Evolutionary conservation across 2,888 invertebrate species (phyloP).

Genomic region (Schizotus pectinicornis): DNA sequence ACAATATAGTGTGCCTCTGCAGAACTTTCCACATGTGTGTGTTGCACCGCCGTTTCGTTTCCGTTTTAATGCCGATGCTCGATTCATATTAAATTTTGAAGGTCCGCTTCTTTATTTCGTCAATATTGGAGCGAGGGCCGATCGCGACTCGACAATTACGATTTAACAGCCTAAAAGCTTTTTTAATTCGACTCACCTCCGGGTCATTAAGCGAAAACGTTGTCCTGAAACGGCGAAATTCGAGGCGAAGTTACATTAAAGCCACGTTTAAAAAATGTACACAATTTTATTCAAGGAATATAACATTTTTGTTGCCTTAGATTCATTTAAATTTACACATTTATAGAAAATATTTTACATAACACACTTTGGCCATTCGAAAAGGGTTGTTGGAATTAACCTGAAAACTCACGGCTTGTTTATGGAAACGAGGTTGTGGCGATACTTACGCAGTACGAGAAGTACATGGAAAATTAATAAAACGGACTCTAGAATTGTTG

Average conservation of each 20-base stretch:
- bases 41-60: constrained; percentile 5
- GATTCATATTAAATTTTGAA: constrained; percentile 4
- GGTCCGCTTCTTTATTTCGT: not conserved
- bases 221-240: no score
- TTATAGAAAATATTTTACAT: constrained; percentile 42
- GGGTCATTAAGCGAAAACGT: no score
- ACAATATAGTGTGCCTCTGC: constrained; percentile 21
- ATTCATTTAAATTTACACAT: constrained; percentile 36
- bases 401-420: constrained; percentile 12
- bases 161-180: no score
- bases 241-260: constrained; percentile 7
- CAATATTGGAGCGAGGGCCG: no score
- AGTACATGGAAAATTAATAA: constrained; percentile 17
- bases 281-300: constrained; percentile 40
- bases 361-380: constrained; percentile 30
- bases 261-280: constrained; percentile 37
- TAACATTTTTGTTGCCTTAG: constrained; percentile 14
- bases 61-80: constrained; percentile 13
- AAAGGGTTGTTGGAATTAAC: constrained; percentile 19
- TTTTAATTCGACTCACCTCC: no score
- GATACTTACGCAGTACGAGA: constrained; percentile 21
- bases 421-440: not conserved
- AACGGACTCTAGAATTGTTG: constrained; percentile 18
- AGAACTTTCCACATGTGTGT: constrained; percentile 22
- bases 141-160: no score